Conservation (phyloP, 2,888 invertebrate species). For the Slavum lentiscoides region DNA sequence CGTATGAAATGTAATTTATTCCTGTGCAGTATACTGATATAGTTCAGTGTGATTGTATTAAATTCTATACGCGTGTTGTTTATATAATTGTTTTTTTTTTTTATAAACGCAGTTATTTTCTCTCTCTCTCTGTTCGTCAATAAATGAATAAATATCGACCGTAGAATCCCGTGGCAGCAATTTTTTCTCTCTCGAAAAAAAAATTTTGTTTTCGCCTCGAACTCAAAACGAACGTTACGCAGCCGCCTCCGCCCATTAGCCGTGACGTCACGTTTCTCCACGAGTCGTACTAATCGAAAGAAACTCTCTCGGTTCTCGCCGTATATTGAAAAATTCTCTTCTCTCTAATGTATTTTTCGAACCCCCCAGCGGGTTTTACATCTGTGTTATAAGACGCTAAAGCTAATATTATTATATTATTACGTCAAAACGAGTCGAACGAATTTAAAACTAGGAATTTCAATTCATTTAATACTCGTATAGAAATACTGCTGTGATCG, state of each 20-base stretch:
- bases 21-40: too few relatives aligned
- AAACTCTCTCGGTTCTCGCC: neutral
- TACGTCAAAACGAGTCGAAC: too few relatives aligned
- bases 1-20: too few relatives aligned
- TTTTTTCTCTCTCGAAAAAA: conserved; percentile 14
- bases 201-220: conserved; percentile 21
- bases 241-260: conserved; percentile 34
- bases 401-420: too few relatives aligned
- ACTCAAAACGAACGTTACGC: conserved; percentile 40
- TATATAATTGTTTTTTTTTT: too few relatives aligned
- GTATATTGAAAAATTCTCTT: conserved; percentile 10
- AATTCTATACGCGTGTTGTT: too few relatives aligned
- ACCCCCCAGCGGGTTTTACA: neutral
- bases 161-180: conserved; percentile 30
- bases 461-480: too few relatives aligned
- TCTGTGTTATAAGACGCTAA: too few relatives aligned
- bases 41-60: too few relatives aligned
- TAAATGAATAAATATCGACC: conserved; percentile 22
- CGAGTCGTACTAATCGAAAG: conserved; percentile 18
- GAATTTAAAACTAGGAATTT: too few relatives aligned
- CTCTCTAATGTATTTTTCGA: conserved; percentile 14
- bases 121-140: neutral
- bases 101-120: too few relatives aligned
- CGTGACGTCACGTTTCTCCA: conserved; percentile 24
- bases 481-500: too few relatives aligned